Evolutionary conservation across 2,113 vertebrate species (phyloP).

Genomic region (Gymnorhina tibicen): DNA sequence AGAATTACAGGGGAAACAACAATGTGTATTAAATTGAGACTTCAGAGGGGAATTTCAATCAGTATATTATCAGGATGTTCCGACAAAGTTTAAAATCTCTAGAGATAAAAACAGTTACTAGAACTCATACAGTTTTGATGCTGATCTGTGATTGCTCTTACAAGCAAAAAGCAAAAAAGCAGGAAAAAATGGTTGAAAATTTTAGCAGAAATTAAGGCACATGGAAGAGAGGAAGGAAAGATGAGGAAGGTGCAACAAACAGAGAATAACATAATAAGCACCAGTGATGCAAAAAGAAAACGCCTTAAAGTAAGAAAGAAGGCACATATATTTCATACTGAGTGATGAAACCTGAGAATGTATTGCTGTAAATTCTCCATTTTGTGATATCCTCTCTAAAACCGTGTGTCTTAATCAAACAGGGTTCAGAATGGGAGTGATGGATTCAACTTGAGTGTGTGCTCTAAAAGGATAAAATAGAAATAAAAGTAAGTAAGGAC

Average conservation of each 20-base stretch:
- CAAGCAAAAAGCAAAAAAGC: background rate
- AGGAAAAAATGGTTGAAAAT: background rate
- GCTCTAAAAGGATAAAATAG: background rate
- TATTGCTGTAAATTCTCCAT: background rate
- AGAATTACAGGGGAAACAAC: slow-evolving; percentile 17
- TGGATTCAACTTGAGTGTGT: background rate
- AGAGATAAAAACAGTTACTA: background rate
- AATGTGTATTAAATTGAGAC: background rate
- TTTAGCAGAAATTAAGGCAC: background rate
- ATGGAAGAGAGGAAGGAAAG: background rate
- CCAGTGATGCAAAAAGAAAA: background rate
- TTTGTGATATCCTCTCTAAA: background rate
- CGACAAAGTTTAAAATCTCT: slow-evolving; percentile 33
- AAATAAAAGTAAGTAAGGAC: background rate
- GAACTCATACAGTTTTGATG: background rate
- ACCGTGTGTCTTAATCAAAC: background rate
- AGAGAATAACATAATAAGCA: background rate
- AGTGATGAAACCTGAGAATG: background rate
- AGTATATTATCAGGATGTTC: slow-evolving; percentile 26
- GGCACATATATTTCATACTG: background rate
- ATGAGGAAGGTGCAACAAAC: background rate
- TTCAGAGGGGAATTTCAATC: slow-evolving; percentile 41
- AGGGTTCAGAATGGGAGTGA: background rate
- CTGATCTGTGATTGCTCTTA: background rate
- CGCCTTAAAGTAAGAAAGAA: background rate